Conservation (phyloP, 1,140 invertebrate genomes). For the Procambarus clarkii region DNA sequence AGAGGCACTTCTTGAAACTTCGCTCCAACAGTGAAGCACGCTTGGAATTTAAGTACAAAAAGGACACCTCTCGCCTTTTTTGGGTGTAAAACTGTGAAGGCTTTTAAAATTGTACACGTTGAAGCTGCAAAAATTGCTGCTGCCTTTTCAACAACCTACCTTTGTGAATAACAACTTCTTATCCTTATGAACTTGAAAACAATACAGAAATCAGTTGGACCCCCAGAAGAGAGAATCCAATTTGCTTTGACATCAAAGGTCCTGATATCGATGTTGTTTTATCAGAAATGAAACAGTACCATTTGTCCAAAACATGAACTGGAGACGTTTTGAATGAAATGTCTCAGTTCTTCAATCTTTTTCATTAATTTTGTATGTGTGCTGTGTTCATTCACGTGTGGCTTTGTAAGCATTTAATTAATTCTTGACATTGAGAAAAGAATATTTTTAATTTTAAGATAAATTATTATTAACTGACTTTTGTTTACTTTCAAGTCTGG, state of each 20-base stretch:
- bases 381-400: too few relatives aligned
- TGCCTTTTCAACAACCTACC: background rate
- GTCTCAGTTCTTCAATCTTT: background rate
- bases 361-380: background rate
- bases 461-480: too few relatives aligned
- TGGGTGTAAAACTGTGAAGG: background rate
- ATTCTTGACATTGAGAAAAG: too few relatives aligned
- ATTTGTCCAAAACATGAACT: background rate
- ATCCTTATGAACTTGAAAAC: background rate
- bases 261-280: conserved; percentile 11
- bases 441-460: too few relatives aligned
- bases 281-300: conserved; percentile 18
- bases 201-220: conserved; percentile 6
- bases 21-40: background rate
- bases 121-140: background rate
- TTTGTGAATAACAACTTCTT: background rate
- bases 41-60: background rate
- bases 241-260: conserved; percentile 5
- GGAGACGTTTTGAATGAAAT: background rate
- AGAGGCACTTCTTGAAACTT: conserved; percentile 11
- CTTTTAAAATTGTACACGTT: conserved; percentile 6
- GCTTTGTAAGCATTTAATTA: too few relatives aligned
- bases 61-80: background rate
- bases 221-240: background rate
- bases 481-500: too few relatives aligned